Evolutionary conservation across 2,113 vertebrate genomes (phyloP), one percentile per base, ranked within the genome.

Genomic region (Grus americana): DNA sequence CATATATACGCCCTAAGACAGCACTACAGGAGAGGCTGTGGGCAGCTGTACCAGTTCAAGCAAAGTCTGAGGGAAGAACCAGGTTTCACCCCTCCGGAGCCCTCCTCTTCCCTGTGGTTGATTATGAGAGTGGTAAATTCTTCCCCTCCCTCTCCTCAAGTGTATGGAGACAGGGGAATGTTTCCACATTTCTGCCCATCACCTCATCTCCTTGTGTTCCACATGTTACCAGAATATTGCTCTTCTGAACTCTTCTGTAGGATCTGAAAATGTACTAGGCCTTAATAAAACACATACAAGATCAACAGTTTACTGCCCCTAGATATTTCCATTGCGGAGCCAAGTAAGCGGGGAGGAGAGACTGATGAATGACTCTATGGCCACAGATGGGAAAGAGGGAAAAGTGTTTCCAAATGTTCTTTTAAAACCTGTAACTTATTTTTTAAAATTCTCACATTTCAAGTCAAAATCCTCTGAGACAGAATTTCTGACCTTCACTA

Each of bases 391-490:
- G 79, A 95, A 92, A 76, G 67, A 87, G 10, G 38, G 74, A 80
- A 88, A 92, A 96, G 67, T 81, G 47, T 80, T 96, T 95, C 92
- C 95, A 95, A 96, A 94, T 93, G 82, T 86, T 92, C 82, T 67
- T 23, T 36, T 86, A 78, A 90, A 90, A 73, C 27, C 59, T 67
- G 38, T 62, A 92, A 58, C 12, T 3, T 62, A 30, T 36, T 81
- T 88, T 65, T n/a, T 23, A 11, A 34, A 90, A 86, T 63, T 88
- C 86, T 96, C 70, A 27, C 54, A 82, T 95, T 95, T 93, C 93
- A 91, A 89, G 61, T 55, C 34, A 88, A 94, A 96, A 83, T 71
- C 67, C 46, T 50, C n/a, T 22, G 55, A 93, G 90, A 90, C 8
- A 86, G 38, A 90, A 79, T 86, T 93, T 92, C 71, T 80, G 75